phyloP scores from a whole-genome alignment of 2,888 invertebrate species.

The Tachystola acroxantha region DNA sequence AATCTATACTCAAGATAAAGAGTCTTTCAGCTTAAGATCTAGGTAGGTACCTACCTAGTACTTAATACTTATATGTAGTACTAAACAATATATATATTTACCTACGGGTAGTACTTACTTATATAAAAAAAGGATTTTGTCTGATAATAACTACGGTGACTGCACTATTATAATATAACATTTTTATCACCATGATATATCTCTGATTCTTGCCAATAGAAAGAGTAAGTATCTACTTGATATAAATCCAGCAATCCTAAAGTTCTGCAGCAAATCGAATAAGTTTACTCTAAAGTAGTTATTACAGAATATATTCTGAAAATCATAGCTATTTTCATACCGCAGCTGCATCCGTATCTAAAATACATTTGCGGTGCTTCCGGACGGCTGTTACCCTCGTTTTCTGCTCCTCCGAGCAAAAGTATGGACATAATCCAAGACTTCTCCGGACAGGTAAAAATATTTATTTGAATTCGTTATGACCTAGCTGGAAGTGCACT shows the following conservation, averaged over 20 bases:
- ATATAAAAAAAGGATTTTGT: too few relatives aligned
- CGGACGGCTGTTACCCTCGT: slow-evolving; percentile 24
- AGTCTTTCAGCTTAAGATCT: not conserved
- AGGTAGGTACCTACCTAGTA: not conserved
- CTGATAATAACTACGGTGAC: too few relatives aligned
- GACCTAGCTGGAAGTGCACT: not conserved
- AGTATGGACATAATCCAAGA: slow-evolving; percentile 5
- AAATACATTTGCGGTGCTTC: slow-evolving; percentile 42
- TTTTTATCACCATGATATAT: too few relatives aligned
- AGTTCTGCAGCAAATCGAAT: too few relatives aligned
- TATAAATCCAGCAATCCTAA: too few relatives aligned
- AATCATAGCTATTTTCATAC: slow-evolving; percentile 25
- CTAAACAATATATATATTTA: too few relatives aligned
- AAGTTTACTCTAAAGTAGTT: too few relatives aligned
- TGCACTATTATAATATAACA: too few relatives aligned
- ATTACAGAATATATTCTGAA: slow-evolving; percentile 14
- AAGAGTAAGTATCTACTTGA: too few relatives aligned
- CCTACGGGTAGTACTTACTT: too few relatives aligned
- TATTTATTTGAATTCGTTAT: slow-evolving; percentile 15
- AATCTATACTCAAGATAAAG: too few relatives aligned
- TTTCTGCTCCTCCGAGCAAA: slow-evolving; percentile 17
- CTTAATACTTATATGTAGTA: not conserved
- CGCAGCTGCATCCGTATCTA: slow-evolving; percentile 33
- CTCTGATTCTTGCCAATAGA: too few relatives aligned
- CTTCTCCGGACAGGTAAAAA: slow-evolving; percentile 16